Base-by-base conservation (phyloP, 53 echinoderm and acorn worm species). In the Echinometra lucunter region DNA sequence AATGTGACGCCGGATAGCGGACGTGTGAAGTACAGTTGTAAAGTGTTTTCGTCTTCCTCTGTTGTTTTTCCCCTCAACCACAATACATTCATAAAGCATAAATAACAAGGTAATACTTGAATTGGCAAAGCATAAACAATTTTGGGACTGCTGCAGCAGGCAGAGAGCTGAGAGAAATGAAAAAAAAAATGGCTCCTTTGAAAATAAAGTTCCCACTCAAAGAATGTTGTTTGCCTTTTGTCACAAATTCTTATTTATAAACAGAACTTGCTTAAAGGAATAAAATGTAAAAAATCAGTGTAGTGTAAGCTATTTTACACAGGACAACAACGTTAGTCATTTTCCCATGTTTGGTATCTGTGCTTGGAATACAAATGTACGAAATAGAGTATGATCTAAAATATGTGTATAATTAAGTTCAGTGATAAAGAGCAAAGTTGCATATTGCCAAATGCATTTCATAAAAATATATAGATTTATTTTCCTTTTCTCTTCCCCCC, bases 11-110 rank as follows among this genome's bases (percentile, higher is more conserved):
- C 85, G 49, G 28, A 49, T 18, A 10, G 85, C 85, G 30, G 85
- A 49, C 13, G 49, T 85, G 45, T 27, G n/a, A 35, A 85, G 28
- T 85, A 4, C 6, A 49, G 85, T 85, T 49, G 28, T 85, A 4
- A 27, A 49, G 85, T 85, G 85, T 85, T 85, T 47, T 85, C 18
- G 49, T 49, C 85, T 6, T 42, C 81, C 47, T n/a, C n/a, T n/a
- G n/a, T 27, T 47, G 85, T 47, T 49, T n/a, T 85, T 6, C 49
- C 49, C 85, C 40, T 42, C 78, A 1, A 83, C n/a, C 6, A 85
- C 49, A 85, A 85, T 85, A 21, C 85, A 85, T 45, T 85, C 85
- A 85, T 49, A 45, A 85, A 85, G 85, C 85, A 85, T 49, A 49
- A 85, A 49, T 85, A 85, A 85, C 49, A n/a, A 13, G 49, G 5